A percentile compares a stretch with the other conserved stretches of the same genome.
These are phyloP conservation scores for Hanleya hanleyi DNA, from an alignment of 2,888 invertebrate species.

Conservation along the genomic window DNA sequence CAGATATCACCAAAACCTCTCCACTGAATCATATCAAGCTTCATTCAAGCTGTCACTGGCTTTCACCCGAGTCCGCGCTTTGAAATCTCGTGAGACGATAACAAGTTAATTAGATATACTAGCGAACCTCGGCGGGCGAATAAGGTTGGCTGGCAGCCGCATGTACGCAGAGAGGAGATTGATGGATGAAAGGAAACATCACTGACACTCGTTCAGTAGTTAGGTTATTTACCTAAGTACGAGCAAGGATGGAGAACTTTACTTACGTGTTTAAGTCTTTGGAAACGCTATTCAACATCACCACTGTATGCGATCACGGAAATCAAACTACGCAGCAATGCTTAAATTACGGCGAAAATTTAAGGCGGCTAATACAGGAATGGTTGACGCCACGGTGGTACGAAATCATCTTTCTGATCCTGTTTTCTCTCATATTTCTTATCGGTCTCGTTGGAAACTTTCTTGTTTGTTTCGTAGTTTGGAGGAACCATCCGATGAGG, in stretches of 20 bases:
- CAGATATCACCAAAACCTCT: too few relatives aligned
- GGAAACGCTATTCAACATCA: background rate
- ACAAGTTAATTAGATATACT: too few relatives aligned
- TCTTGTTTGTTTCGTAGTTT: constrained; percentile 31
- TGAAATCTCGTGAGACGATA: too few relatives aligned
- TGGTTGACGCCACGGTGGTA: background rate
- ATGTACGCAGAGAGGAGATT: too few relatives aligned
- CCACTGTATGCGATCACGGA: background rate
- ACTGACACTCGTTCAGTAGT: too few relatives aligned
- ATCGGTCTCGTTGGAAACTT: constrained; percentile 32
- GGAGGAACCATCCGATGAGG: constrained; percentile 28
- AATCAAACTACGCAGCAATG: background rate
- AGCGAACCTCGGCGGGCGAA: too few relatives aligned
- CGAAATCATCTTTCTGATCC: constrained; percentile 13
- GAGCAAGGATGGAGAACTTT: background rate
- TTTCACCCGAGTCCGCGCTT: too few relatives aligned
- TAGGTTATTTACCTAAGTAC: too few relatives aligned
- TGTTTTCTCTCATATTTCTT: constrained; percentile 27
- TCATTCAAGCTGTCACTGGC: too few relatives aligned
- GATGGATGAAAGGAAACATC: too few relatives aligned
- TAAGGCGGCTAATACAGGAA: background rate
- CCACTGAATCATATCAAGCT: too few relatives aligned
- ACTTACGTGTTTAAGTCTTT: background rate
- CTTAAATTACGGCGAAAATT: background rate
- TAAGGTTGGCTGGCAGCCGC: too few relatives aligned